Percentiles rank a stretch among this genome's conserved stretches.
Conservation (phyloP, 2,888 invertebrate species). For the Pyralis farinalis region DNA sequence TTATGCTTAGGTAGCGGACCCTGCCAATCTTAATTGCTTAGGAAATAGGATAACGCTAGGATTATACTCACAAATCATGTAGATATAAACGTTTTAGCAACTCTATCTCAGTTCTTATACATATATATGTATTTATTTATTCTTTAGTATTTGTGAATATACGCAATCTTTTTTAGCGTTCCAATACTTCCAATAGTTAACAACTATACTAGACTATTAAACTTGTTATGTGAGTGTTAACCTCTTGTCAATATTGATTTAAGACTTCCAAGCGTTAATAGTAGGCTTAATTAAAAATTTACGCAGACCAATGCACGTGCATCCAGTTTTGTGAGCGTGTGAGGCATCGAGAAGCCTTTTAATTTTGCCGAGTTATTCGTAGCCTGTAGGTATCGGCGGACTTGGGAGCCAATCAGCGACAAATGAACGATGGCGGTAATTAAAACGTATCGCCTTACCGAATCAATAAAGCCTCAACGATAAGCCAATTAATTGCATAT, state of each 20-base stretch:
- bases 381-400: conserved; percentile 18
- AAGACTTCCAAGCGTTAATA: conserved; percentile 23
- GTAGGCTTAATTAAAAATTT: conserved; percentile 28
- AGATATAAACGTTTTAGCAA: no score
- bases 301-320: conserved; percentile 16
- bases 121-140: no score
- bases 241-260: conserved; percentile 25
- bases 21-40: no score
- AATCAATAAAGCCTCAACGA: conserved; percentile 71
- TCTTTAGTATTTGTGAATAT: no score
- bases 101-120: no score
- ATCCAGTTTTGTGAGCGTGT: conserved; percentile 4
- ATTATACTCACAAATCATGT: no score
- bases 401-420: conserved; percentile 60
- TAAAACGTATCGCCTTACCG: conserved; percentile 78
- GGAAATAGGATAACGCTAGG: no score
- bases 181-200: background rate
- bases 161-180: no score
- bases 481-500: conserved; percentile 78
- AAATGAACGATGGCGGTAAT: conserved; percentile 75
- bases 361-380: conserved; percentile 26
- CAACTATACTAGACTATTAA: background rate
- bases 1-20: no score
- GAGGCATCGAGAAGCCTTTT: conserved; percentile 17
- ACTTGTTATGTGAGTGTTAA: conserved; percentile 4